A percentile compares a stretch with the other conserved stretches of the same genome.
Evolutionary conservation across 2,888 invertebrate species (phyloP).

Genomic region (Terebella lapidaria): DNA sequence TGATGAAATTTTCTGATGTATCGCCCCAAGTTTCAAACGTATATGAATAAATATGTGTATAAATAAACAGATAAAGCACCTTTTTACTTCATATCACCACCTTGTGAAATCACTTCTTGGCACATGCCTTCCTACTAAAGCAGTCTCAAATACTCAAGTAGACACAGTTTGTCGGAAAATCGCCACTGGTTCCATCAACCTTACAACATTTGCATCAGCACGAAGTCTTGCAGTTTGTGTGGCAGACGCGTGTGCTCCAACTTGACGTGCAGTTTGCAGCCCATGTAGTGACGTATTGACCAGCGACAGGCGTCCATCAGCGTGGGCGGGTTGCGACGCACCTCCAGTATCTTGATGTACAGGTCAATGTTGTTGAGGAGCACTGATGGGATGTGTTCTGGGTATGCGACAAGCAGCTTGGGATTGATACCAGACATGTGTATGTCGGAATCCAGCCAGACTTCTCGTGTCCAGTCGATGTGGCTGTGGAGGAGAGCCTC

Average conservation of each 20-base stretch:
- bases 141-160: too few relatives aligned
- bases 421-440: conserved; percentile 10
- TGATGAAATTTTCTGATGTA: too few relatives aligned
- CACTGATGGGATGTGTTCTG: conserved; percentile 1
- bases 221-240: background rate
- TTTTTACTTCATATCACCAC: too few relatives aligned
- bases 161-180: too few relatives aligned
- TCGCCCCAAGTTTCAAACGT: too few relatives aligned
- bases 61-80: too few relatives aligned
- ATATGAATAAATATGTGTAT: too few relatives aligned
- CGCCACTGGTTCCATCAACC: too few relatives aligned
- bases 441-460: conserved; percentile 19
- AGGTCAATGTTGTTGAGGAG: conserved; percentile 3
- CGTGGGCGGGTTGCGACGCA: background rate
- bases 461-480: conserved; percentile 26
- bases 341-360: conserved; percentile 2
- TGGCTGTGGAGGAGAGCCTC: conserved; percentile 25
- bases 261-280: background rate
- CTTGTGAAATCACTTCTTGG: too few relatives aligned
- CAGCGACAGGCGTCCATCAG: background rate
- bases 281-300: background rate
- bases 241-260: background rate
- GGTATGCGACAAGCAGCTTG: conserved; percentile 2
- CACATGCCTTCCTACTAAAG: too few relatives aligned
- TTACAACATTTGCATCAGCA: background rate